Evolutionary conservation across 2,113 vertebrate genomes (phyloP).

Genomic region (Gallinago undulata): DNA sequence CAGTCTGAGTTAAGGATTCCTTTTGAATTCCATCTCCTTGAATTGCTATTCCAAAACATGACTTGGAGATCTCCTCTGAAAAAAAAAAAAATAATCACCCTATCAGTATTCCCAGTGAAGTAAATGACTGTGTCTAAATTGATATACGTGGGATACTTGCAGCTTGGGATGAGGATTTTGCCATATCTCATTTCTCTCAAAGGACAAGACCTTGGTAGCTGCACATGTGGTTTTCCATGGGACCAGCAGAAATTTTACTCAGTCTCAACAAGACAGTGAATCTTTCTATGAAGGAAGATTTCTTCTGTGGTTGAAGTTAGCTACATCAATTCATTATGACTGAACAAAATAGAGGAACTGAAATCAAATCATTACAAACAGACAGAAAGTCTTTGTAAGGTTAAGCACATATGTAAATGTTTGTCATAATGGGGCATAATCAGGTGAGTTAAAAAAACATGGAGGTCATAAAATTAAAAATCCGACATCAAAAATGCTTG

Average conservation of each 20-base stretch:
- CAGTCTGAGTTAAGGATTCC: not conserved
- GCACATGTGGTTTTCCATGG: not conserved
- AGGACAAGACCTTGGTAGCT: not conserved
- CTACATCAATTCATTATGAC: not conserved
- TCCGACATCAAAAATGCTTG: not conserved
- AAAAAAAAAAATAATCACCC: not conserved
- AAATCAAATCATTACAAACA: not conserved
- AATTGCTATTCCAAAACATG: not conserved
- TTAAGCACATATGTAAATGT: not conserved
- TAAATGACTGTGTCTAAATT: not conserved
- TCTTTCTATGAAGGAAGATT: not conserved
- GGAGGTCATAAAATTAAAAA: conserved; percentile 1
- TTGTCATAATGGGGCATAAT: not conserved
- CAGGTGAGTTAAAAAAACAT: not conserved
- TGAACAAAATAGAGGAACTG: not conserved
- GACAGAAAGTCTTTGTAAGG: not conserved
- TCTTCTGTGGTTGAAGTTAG: not conserved
- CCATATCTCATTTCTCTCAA: not conserved
- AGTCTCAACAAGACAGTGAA: not conserved
- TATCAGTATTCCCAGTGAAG: not conserved
- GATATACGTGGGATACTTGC: not conserved
- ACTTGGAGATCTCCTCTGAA: not conserved
- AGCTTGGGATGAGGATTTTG: not conserved
- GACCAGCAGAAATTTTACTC: not conserved
- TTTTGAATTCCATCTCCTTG: not conserved